A percentile compares a stretch with the other conserved stretches of the same genome.
Conservation (phyloP, 2,888 invertebrate genomes). For the Mythimna ferrago region DNA sequence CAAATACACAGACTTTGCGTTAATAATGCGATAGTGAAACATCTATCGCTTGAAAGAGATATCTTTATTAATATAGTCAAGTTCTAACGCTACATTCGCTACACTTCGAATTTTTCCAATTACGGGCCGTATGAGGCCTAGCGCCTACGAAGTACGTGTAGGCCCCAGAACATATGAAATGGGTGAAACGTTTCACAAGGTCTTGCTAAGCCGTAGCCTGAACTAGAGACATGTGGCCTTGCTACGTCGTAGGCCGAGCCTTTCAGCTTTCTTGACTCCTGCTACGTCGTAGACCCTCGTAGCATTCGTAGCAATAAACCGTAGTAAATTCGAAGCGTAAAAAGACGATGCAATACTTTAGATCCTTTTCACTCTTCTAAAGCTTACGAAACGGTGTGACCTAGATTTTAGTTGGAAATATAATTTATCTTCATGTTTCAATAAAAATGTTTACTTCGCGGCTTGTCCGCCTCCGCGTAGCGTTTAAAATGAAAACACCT, state of each 20-base stretch:
- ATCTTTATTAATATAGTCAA: too few relatives aligned
- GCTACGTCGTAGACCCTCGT: conserved; percentile 12
- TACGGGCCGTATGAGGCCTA: too few relatives aligned
- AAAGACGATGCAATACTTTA: not conserved
- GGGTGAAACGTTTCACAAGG: not conserved
- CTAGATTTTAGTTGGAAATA: not conserved
- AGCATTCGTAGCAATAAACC: conserved; percentile 3
- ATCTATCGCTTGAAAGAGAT: too few relatives aligned
- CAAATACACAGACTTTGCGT: too few relatives aligned
- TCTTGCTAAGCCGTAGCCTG: conserved; percentile 21
- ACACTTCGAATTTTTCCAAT: too few relatives aligned
- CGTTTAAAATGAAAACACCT: conserved; percentile 11
- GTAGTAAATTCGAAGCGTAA: not conserved
- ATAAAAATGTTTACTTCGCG: conserved; percentile 1
- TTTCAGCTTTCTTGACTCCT: not conserved
- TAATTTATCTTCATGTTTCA: not conserved
- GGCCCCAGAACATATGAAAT: too few relatives aligned
- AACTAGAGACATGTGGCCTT: too few relatives aligned
- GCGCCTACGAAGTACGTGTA: too few relatives aligned
- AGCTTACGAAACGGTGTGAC: not conserved
- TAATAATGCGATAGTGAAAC: too few relatives aligned
- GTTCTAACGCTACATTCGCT: too few relatives aligned
- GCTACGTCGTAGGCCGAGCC: conserved; percentile 1
- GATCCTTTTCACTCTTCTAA: too few relatives aligned
- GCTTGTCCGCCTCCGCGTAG: not conserved